Evolutionary conservation across 2,888 invertebrate genomes (phyloP), one percentile per base, ranked within the genome.

Genomic region (Leptodirus hochenwartii): DNA sequence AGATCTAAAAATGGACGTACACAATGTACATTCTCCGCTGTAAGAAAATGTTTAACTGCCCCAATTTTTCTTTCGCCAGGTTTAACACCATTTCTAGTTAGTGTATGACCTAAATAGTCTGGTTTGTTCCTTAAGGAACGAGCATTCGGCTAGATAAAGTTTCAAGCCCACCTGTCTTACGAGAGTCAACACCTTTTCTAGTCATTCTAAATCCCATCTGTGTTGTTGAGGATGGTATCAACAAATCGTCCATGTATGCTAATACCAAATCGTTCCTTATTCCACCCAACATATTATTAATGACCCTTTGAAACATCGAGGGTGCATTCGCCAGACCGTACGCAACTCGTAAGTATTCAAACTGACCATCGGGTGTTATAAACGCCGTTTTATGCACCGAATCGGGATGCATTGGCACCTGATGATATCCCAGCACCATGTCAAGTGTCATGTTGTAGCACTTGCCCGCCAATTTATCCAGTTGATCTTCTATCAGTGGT

Each of bases 261-360:
- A 25, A 17, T 16, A 22, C 22, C 12, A 32, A 14, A 2, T 15
- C 17, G 9, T 14, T 14, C 6, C 24, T 10, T 12, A 23, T 5
- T 1, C 26, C 22, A 6, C n/a, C 22, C 16, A 33, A 16, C 10
- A 34, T 22, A n/a, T 17, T 29, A 31, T 39, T 36, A 4, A 50
- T 44, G 30, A 44, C 33, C 12, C 43, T 30, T 30, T 47, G 47
- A 36, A 49, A 53, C 12, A 42, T 41, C 15, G 41, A 39, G 5
- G 46, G 45, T 2, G 47, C 47, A 29, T 50, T 50, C 2, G 40
- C 25, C 4, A 49, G n/a, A 20, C 20, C 20, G n/a, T 8, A 20
- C 8, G 20, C 8, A 8, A 20, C n/a, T 20, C 20, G 8, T 8
- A 8, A 8, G n/a, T 8, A 20, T n/a, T 20, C 20, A 20, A 8